phyloP scores from a whole-genome alignment of 2,113 vertebrate genomes.

The Perca schrenkii region DNA sequence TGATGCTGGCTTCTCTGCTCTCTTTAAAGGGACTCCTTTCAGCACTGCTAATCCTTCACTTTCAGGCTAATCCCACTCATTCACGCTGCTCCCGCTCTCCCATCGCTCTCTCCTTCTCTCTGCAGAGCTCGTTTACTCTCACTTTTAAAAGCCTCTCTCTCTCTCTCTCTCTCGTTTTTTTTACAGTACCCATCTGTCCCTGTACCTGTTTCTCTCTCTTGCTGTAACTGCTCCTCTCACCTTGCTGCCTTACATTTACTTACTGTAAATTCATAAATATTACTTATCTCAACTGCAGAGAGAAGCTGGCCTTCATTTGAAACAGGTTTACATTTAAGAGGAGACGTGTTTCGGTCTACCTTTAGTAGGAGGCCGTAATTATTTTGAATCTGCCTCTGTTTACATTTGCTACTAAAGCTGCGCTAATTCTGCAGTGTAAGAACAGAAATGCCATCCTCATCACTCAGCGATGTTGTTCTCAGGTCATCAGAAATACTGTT shows the following conservation, averaged over 20 bases:
- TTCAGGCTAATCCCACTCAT: constrained; percentile 63
- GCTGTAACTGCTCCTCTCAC: constrained; percentile 14
- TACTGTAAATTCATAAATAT: neutral
- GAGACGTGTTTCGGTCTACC: no score
- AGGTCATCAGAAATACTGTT: neutral
- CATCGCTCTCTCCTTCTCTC: constrained; percentile 6
- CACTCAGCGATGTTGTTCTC: no score
- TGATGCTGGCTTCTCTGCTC: constrained; percentile 50
- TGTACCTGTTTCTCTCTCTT: neutral
- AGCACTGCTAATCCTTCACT: constrained; percentile 67
- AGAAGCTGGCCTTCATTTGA: neutral
- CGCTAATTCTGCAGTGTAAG: no score
- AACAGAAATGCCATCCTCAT: no score
- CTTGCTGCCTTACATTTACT: neutral
- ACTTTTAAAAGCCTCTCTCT: constrained; percentile 6
- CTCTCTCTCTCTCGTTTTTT: neutral
- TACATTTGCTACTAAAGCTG: no score
- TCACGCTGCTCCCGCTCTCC: constrained; percentile 43
- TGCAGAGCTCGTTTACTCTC: constrained; percentile 31
- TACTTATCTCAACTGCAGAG: neutral
- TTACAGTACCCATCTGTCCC: constrained; percentile 16
- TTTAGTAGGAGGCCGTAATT: neutral
- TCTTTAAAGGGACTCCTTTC: constrained; percentile 56
- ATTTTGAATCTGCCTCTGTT: neutral
- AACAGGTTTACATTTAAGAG: neutral